Evolutionary conservation across 2,888 invertebrate genomes (phyloP).

Genomic region (Pollenia griseotomentosa): DNA sequence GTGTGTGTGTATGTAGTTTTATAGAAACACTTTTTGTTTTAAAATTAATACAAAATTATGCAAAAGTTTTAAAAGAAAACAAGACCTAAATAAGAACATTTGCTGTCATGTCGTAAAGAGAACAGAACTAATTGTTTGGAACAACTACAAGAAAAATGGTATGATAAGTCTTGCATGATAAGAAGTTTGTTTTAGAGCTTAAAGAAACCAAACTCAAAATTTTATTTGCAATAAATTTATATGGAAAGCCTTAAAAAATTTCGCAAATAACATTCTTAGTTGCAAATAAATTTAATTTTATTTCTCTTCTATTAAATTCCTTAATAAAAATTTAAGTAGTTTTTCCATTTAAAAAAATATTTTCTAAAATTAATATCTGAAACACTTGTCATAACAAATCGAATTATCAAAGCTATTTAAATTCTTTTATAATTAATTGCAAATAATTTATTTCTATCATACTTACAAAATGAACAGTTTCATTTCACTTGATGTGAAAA

Average conservation of each 20-base stretch:
- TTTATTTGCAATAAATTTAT: too few species aligned
- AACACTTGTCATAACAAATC: conserved; percentile 38
- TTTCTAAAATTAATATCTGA: not conserved
- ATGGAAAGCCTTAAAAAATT: too few species aligned
- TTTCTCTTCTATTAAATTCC: too few species aligned
- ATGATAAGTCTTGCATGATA: too few species aligned
- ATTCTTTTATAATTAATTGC: conserved; percentile 20
- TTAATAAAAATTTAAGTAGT: not conserved
- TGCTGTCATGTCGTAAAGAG: not conserved
- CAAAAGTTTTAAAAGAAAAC: not conserved
- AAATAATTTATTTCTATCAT: conserved; percentile 26
- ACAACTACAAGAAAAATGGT: too few species aligned
- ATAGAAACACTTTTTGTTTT: conserved; percentile 11
- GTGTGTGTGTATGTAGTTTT: conserved; percentile 7
- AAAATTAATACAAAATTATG: conserved; percentile 20
- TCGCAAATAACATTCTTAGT: too few species aligned
- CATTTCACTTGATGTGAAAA: not conserved
- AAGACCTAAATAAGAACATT: not conserved
- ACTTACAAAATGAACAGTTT: conserved; percentile 17
- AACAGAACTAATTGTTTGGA: not conserved
- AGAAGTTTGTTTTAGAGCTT: too few species aligned
- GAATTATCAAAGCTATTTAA: conserved; percentile 23
- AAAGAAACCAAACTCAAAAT: too few species aligned
- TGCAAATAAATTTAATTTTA: too few species aligned
- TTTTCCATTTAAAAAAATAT: not conserved